Percentiles rank a stretch among this genome's conserved stretches.
Evolutionary conservation across 2,888 invertebrate genomes (phyloP).

Genomic region (Oscheius sp.): DNA sequence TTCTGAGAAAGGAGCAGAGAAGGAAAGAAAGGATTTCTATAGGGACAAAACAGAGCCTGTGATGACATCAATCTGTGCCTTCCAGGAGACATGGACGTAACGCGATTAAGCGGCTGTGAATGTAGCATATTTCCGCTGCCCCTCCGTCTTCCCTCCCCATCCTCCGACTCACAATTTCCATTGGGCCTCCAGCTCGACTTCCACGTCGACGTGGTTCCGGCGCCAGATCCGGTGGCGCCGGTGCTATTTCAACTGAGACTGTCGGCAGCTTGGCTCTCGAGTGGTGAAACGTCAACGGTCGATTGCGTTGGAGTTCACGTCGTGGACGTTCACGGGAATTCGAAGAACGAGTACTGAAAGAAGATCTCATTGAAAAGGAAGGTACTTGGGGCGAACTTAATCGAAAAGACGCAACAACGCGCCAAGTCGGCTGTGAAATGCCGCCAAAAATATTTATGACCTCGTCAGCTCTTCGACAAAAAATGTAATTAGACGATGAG

Average conservation of each 20-base stretch:
- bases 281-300: constrained; percentile 14
- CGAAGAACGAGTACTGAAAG: constrained; percentile 23
- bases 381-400: not conserved
- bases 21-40: not conserved
- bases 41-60: not conserved
- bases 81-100: not conserved
- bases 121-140: not conserved
- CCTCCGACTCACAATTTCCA: constrained; percentile 16
- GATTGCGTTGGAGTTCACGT: constrained; percentile 21
- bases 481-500: too few species aligned
- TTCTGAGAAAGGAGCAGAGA: not conserved
- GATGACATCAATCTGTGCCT: not conserved
- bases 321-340: constrained; percentile 7
- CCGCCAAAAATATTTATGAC: constrained; percentile 10
- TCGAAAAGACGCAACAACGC: not conserved
- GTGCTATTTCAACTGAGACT: not conserved
- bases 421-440: not conserved
- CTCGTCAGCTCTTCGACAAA: not conserved
- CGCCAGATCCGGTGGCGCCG: not conserved
- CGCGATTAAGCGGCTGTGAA: not conserved
- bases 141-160: not conserved
- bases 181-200: constrained; percentile 20
- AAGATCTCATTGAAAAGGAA: too few species aligned
- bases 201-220: not conserved
- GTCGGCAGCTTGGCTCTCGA: constrained; percentile 5